Evolutionary conservation across 2,113 vertebrate genomes (phyloP).

Genomic region (Eudyptes chrysolophus): DNA sequence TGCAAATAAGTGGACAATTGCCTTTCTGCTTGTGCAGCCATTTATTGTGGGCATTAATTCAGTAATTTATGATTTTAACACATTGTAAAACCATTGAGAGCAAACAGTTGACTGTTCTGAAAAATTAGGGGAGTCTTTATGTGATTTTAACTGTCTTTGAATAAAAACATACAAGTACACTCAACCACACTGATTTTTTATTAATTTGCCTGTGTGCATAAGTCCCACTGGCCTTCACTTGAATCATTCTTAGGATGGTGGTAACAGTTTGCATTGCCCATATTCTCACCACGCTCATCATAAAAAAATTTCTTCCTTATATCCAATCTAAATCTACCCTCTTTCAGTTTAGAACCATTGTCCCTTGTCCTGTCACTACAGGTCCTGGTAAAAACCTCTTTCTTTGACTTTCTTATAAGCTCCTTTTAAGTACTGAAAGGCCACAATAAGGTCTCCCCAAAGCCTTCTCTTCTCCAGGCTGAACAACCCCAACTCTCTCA

Average conservation of each 20-base stretch:
- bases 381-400: not conserved
- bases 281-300: not conserved
- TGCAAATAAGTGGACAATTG: not conserved
- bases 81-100: not conserved
- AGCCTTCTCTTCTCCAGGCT: no score
- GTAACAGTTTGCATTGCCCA: not conserved
- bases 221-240: not conserved
- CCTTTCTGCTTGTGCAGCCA: not conserved
- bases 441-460: no score
- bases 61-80: not conserved
- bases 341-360: not conserved
- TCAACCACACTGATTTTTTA: not conserved
- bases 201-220: not conserved
- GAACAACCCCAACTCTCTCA: no score
- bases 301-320: not conserved
- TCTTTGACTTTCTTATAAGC: not conserved
- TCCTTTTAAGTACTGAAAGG: not conserved
- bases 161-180: not conserved
- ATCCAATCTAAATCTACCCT: not conserved
- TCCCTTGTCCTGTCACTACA: not conserved
- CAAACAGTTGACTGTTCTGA: not conserved
- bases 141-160: not conserved
- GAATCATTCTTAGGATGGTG: not conserved
- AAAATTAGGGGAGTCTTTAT: not conserved
- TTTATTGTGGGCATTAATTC: not conserved